Evolutionary conservation across 2,113 vertebrate genomes (phyloP), one percentile per base, ranked within the genome.

Genomic region (Ochotona curzoniae): DNA sequence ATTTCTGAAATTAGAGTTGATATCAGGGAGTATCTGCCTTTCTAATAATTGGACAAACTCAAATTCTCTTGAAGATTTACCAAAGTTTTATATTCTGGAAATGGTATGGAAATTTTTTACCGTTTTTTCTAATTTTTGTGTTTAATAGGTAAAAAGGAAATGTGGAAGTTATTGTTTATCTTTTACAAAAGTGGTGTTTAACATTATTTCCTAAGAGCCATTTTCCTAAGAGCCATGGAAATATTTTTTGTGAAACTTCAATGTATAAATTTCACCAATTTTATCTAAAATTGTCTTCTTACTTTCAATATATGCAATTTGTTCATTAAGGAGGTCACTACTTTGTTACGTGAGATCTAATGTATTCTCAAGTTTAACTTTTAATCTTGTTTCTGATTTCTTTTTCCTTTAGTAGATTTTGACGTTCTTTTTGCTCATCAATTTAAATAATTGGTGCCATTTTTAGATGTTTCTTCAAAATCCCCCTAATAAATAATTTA

Each of bases 241-340:
- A 57, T 91, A 87, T 84, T 93, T 90, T n/a, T 7, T 74, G 11
- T 88, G 35, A 92, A 64, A 35, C 60, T 92, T 82, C n/a, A 88
- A 30, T 70, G 83, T 25, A 30, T 89, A 89, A 54, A 92, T 12
- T 57, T 76, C 89, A 26, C 32, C 4, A 7, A 60, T 76, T 80
- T 76, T 78, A 63, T 89, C 4, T 57, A 32, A 8, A 1, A 4
- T 47, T 57, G 15, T 35, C 14, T 5, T 74, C 80, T 89, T 83
- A 3, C 18, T 93, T 44, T 63, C 21, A 83, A 60, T 78, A 75
- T 80, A 8, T 83, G 23, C 7, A 23, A 18, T 13, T 71, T 87
- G 30, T 91, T 78, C 38, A 26, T 70, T 91, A 83, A 76, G 25
- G 32, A 80, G 20, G 38, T 51, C 73, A 82, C 54, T 28, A 17